Evolutionary conservation across 2,888 invertebrate genomes (phyloP), one percentile per base, ranked within the genome.

Genomic region (Empis livida): DNA sequence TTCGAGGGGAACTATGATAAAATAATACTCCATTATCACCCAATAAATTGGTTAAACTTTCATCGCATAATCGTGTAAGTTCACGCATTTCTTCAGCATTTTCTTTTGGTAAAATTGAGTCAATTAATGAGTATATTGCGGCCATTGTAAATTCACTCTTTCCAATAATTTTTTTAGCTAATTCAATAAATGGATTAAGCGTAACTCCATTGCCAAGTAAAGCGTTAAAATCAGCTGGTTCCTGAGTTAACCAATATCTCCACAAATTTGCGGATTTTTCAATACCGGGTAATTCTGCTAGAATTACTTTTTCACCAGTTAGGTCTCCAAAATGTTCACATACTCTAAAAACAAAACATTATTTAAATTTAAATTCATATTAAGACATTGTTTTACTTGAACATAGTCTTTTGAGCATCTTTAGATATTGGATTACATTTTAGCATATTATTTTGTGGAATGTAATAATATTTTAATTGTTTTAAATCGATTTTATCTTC

Each of bases 1-100:
- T 75, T 49, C 75, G 74, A 0, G 93, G 88, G 50, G 82, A 82
- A 8, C 85, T 80, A 31, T 92, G 92, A 65, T 83, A 91, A 46
- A 95, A 63, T 6, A 95, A 69, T 5, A 95, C 81, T 0, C 91
- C 92, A 62, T 88, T 76, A 8, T 79, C 72, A 10, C 84, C 85
- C 23, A 95, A 69, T 49, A 81, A 71, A 17, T 79, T 75, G 77
- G 73, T 54, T 15, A 89, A 62, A 52, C 79, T 77, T 1, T 76
- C 67, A 48, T 70, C 73, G 51, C 87, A 71, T 35, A 74, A 71
- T 17, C 66, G 61, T 1, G 80, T 82, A 14, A 76, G 67, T 6
- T 68, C 61, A 49, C 74, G 74, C 0, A 84, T 85, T 79, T 86
- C 81, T 10, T 72, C 65, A 32, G 69, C 70, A 53, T 80, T 74